Evolutionary conservation across 2,888 invertebrate species (phyloP), one percentile per base, ranked within the genome.

Genomic region (Luperina nickerlii): DNA sequence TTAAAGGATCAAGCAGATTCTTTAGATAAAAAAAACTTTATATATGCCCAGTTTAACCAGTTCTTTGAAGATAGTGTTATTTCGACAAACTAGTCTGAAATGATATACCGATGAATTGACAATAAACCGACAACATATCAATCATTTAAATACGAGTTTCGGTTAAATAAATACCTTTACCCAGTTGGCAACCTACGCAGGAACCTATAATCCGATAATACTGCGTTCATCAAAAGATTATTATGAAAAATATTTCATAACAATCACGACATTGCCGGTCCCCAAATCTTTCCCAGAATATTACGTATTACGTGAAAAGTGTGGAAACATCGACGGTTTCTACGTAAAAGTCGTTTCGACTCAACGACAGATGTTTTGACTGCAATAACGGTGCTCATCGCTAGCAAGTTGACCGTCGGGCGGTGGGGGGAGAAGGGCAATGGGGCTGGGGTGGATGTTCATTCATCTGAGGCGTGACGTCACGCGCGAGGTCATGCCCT

Each of bases 381-480:
- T 91, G 91, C 92, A 92, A 94, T 95, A 95, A 94, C 92, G 90
- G 89, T 92, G 89, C 90, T 93, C 91, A 90, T 92, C 90, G 92
- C 83, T 89, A 88, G 91, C 92, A 92, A 92, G 92, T 90, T 94
- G 94, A 93, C 94, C 94, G 92, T 90, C 88, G 88, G 90, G 91
- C 82, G 90, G 88, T 88, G 84, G 85, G 87, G 85, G 84, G 77
- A 75, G 79, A 85, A 87, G 83, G 85, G 87, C 81, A 81, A 82
- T 78, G 81, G 86, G 91, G 92, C 79, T 88, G 84, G 90, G 92
- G 93, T 90, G 92, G 93, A 85, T 94, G 95, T 95, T 95, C 96
- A 96, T 96, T 96, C 96, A 96, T 96, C 95, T 94, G 94, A 91
- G 88, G 87, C 91, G 92, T 96, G 95, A 96, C 96, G 96, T 96